Evolutionary conservation across 2,888 invertebrate genomes (phyloP), one percentile per base, ranked within the genome.

Genomic region (Chydorus sphaericus): DNA sequence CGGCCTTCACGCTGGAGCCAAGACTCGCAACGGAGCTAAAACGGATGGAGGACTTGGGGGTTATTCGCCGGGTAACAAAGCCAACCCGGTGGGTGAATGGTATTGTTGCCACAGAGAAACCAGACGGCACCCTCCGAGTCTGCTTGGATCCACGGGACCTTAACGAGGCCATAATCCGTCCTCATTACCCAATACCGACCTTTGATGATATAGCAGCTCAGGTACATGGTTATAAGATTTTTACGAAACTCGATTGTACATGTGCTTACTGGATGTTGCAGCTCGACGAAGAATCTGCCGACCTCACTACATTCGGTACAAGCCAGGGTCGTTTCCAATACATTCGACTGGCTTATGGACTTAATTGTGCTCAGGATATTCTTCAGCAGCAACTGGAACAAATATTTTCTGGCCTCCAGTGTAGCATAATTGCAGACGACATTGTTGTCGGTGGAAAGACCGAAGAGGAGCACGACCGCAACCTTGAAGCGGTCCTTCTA

Each of bases 141-240:
- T 66, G 66, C 57, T n/a, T 67, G 16, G 65, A 66, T 59, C 64
- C 65, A 7, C 60, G 58, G 38, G 39, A 65, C 53, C 57, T 66
- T 50, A 68, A 67, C 57, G 54, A 58, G 28, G 57, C 50, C 18
- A 62, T 67, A 14, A 57, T 59, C 52, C 48, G 62, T 48, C 60
- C 62, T 28, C 57, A 63, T 56, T 62, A 58, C 59, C 60, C 59
- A 33, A 61, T 66, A 14, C 63, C 65, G 4, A 62, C 59, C 7
- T 61, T 65, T 29, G 64, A 66, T 18, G 63, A 66, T 56, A 54
- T 66, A 14, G 58, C 61, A 49, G 52, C 59, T 11, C 60, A 65
- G 60, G 58, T 66, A 16, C 44, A 44, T 44, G 55, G 23, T 59
- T 11, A 11, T 50, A 50, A 23, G 23, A 16, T 50, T 11, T 50